Evolutionary conservation across 2,797 vertebrate species (phyloP).

Genomic region (Limosa lapponica): DNA sequence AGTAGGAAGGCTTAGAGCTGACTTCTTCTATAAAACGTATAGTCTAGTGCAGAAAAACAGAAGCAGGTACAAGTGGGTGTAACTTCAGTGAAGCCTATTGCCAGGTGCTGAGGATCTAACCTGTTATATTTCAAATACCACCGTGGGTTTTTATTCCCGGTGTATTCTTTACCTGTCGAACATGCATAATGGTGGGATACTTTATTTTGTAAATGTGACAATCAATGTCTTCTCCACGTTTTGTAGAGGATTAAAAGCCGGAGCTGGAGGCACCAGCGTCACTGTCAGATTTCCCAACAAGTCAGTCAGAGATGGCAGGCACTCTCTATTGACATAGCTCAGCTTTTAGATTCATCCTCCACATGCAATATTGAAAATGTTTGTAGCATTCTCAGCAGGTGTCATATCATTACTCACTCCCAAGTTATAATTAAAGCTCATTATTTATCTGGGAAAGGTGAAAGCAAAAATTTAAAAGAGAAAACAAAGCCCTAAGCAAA

Average conservation of each 20-base stretch:
- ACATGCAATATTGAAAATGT: neutral
- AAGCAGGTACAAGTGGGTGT: neutral
- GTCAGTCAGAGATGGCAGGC: constrained; percentile 8
- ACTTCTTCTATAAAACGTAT: neutral
- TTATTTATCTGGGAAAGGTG: neutral
- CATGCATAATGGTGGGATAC: constrained; percentile 45
- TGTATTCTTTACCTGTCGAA: constrained; percentile 60
- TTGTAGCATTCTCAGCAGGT: neutral
- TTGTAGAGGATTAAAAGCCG: constrained; percentile 29
- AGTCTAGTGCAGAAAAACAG: neutral
- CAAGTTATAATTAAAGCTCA: neutral
- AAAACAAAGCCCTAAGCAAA: neutral
- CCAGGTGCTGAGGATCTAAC: constrained; percentile 25
- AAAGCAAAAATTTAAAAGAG: neutral
- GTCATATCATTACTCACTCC: neutral
- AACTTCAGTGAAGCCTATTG: neutral
- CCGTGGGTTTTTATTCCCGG: neutral
- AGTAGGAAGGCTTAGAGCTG: neutral
- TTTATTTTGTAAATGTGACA: constrained; percentile 73
- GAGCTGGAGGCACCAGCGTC: neutral
- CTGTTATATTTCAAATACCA: constrained; percentile 4
- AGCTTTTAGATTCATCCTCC: neutral
- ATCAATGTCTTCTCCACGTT: constrained; percentile 54
- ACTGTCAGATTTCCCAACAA: constrained; percentile 43
- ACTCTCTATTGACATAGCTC: neutral